phyloP scores from a whole-genome alignment of 1,140 invertebrate species.

The Magallana ariakensis region DNA sequence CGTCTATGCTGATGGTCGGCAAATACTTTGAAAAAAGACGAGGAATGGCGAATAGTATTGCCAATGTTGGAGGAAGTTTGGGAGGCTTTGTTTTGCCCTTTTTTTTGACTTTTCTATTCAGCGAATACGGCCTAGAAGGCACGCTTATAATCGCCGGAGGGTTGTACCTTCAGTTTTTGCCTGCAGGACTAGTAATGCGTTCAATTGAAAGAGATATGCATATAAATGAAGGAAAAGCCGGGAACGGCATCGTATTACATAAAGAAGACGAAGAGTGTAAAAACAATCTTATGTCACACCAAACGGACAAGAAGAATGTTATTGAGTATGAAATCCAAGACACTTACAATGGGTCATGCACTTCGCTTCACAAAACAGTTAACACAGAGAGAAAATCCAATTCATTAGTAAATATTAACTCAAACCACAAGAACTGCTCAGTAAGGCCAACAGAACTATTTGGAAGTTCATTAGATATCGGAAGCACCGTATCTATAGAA shows the following conservation, averaged over 20 bases:
- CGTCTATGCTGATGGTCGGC: slow-evolving; percentile 97
- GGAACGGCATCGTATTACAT: not conserved
- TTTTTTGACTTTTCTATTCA: slow-evolving; percentile 85
- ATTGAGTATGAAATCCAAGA: too few species aligned
- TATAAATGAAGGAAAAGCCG: slow-evolving; percentile 20
- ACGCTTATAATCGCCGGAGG: slow-evolving; percentile 82
- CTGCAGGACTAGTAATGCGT: slow-evolving; percentile 35
- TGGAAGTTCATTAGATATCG: not conserved
- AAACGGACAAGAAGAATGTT: not conserved
- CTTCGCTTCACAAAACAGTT: not conserved
- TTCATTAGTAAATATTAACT: not conserved
- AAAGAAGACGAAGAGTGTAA: not conserved
- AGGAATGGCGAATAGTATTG: slow-evolving; percentile 96
- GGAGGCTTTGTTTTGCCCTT: slow-evolving; percentile 87
- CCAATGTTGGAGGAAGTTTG: slow-evolving; percentile 95
- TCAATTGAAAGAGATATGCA: slow-evolving; percentile 37
- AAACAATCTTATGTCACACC: not conserved
- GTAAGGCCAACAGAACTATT: not conserved
- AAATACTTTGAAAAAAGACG: slow-evolving; percentile 98
- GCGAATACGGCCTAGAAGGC: slow-evolving; percentile 85
- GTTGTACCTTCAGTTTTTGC: slow-evolving; percentile 68
- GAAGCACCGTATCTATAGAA: not conserved
- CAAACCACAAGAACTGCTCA: not conserved
- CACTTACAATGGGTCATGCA: not conserved
- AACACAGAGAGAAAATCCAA: not conserved